Conservation (phyloP, 2,113 vertebrate species). For the Vanacampus margaritifer region DNA sequence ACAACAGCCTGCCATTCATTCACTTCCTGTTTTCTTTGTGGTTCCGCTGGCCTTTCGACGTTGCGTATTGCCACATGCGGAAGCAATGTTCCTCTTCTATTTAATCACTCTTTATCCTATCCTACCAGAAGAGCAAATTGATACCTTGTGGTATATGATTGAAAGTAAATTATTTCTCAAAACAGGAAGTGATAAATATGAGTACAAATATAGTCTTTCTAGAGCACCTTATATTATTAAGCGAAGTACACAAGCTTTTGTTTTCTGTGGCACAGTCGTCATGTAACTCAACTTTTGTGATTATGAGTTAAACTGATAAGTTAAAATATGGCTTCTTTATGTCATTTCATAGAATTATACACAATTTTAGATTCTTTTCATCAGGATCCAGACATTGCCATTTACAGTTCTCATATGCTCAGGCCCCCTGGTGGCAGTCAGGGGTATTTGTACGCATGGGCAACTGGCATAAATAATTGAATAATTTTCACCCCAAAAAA, state of each 20-base stretch:
- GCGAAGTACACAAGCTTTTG: constrained; percentile 8
- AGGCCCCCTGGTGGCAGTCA: constrained; percentile 33
- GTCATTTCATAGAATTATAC: too few relatives aligned
- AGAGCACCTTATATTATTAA: not conserved
- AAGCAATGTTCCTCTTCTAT: not conserved
- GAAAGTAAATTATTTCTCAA: not conserved
- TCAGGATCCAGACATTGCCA: not conserved
- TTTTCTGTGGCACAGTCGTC: not conserved
- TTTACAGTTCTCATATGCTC: not conserved
- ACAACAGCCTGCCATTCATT: not conserved
- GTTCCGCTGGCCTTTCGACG: too few relatives aligned
- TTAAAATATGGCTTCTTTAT: too few relatives aligned
- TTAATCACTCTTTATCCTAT: not conserved
- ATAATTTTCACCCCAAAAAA: too few relatives aligned
- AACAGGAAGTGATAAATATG: constrained; percentile 4
- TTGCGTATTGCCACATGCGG: not conserved
- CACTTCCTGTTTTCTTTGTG: not conserved
- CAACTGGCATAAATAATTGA: too few relatives aligned
- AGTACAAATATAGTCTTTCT: not conserved
- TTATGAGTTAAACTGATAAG: not conserved
- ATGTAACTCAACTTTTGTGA: not conserved
- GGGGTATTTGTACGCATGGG: not conserved
- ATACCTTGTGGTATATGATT: not conserved
- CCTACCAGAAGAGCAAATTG: not conserved
- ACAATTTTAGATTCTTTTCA: not conserved